These are phyloP conservation scores for Syngnathus scovelli DNA, from an alignment of 2,113 vertebrate species.

Conservation along the genomic window DNA sequence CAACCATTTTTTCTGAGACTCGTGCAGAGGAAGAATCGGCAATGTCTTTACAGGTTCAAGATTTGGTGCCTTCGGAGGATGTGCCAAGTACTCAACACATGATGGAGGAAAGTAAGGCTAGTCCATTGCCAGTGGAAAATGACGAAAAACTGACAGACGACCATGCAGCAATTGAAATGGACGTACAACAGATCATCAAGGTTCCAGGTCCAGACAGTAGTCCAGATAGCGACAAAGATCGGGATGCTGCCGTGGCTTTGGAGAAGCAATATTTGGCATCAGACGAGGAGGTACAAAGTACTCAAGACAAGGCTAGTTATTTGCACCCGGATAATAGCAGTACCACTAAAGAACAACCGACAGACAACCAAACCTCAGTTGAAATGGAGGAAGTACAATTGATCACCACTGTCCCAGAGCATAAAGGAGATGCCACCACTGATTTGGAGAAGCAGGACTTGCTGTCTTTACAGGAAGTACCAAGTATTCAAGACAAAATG, in stretches of 20 bases:
- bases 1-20: neutral
- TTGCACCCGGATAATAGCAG: too few species aligned
- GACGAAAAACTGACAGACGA: constrained; percentile 7
- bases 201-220: constrained; percentile 7
- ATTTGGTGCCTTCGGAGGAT: neutral
- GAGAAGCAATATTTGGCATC: neutral
- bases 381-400: too few species aligned
- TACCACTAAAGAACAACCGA: too few species aligned
- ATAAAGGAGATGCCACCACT: neutral
- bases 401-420: too few species aligned
- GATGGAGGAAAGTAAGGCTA: constrained; percentile 20
- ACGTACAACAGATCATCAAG: constrained; percentile 5
- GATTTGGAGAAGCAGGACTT: neutral
- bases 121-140: too few species aligned
- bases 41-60: neutral
- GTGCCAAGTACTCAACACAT: neutral
- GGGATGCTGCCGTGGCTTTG: neutral
- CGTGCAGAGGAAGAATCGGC: neutral
- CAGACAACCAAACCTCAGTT: too few species aligned
- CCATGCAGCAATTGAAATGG: constrained; percentile 30
- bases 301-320: constrained; percentile 6
- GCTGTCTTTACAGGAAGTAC: neutral
- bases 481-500: neutral
- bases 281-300: neutral
- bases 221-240: neutral